Evolutionary conservation across 2,888 invertebrate genomes (phyloP), one percentile per base, ranked within the genome.

Genomic region (Nomada ferruginata): DNA sequence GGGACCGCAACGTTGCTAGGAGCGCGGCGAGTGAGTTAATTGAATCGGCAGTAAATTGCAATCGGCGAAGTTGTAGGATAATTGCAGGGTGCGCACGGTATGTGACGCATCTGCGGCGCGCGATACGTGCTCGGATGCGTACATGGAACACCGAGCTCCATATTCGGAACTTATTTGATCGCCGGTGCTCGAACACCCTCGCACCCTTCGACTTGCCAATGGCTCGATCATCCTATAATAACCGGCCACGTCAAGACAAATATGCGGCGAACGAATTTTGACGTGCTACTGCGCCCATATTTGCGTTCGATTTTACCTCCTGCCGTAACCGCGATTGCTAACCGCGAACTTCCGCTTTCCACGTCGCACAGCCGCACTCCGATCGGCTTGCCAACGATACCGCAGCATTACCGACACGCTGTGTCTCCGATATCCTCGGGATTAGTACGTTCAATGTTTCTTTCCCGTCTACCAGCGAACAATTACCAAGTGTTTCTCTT

Each of bases 11-110:
- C 55, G 55, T 2, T 11, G 11, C 15, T 7, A 36, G 52, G 44
- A 52, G 26, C 11, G 29, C 60, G 65, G 44, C 57, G 55, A 69
- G 63, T 60, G 61, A 66, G 83, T 87, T 87, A 88, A 88, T 88
- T 82, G 87, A 88, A 87, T 86, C 65, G 87, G 61, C 79, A 69
- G 82, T 78, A 78, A 82, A 82, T 83, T 78, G 78, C 78, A 60
- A 83, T 82, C 77, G 78, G 20, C 61, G 55, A 78, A 82, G 68
- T 76, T 76, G 68, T 60, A 26, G 66, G 61, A 74, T 68, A 75
- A 77, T 82, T 70, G 82, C 80, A 60, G 57, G 50, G 18, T 61
- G 50, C 72, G 47, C 73, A 59, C 64, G 61, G 69, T 26, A 68
- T 72, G 65, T 78, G 63, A 53, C 76, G 64, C 59, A 47, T 70